Evolutionary conservation across 2,888 invertebrate species (phyloP), one percentile per base, ranked within the genome.

Genomic region (Drosophila testacea): DNA sequence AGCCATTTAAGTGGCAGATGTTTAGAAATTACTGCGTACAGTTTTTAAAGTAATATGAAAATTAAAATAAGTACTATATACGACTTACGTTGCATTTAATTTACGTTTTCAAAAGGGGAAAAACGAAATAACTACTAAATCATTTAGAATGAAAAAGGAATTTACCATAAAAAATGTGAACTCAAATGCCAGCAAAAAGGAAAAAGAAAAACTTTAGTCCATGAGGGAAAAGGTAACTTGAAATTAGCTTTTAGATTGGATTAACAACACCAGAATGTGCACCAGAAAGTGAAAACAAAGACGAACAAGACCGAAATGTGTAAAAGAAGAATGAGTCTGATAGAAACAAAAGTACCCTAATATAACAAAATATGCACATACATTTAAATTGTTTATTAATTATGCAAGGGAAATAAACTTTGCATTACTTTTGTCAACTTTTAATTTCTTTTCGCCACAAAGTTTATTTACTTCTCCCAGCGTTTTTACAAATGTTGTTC

Each of bases 181-280:
- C 13, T 2, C 39, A 61, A 13, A 38, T 4, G 11, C 0, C 30
- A 13, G 4, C 6, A 32, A 61, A n/a, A 1, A 11, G 7, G 11
- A 54, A 55, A 38, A 6, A 5, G 28, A 11, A 36, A 22, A n/a
- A 6, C 3, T 7, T 22, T 22, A 22, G 22, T 3, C 22, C 22
- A 22, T 22, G 3, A 22, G 16, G 11, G n/a, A 36, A 36, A 44
- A 46, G 1, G 27, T 7, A 27, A 16, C 28, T 47, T 28, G 1
- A 55, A 66, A 67, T 44, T 38, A 50, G 51, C 46, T 38, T 57
- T 55, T 6, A 32, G 38, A 22, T 57, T 3, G 30, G 47, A 47
- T 57, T 47, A 38, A 57, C 38, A 47, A 36, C 34, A 44, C 27
- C 27, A 44, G 34, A 9, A 44, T 27, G 34, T 44, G 34, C 44